Percentiles rank a stretch among this genome's conserved stretches.
Evolutionary conservation across 1,140 invertebrate genomes (phyloP).

Genomic region (Mycetomoellerius zeteki): DNA sequence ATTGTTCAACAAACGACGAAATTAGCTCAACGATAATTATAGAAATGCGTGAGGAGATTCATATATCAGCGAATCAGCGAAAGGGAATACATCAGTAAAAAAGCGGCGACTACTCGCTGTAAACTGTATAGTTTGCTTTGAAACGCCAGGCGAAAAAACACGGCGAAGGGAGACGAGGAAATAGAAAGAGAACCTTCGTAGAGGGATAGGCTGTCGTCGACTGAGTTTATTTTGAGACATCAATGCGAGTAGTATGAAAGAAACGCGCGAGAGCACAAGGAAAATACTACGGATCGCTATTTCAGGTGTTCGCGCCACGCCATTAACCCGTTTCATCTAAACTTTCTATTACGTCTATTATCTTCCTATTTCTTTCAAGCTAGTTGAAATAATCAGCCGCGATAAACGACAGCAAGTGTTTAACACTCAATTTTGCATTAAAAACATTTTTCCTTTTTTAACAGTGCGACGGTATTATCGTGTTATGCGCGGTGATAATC

Average conservation of each 20-base stretch:
- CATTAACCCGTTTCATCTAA: conserved; percentile 37
- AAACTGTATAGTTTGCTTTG: conserved; percentile 59
- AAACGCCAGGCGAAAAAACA: conserved; percentile 43
- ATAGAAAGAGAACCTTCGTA: conserved; percentile 29
- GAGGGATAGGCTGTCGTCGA: conserved; percentile 32
- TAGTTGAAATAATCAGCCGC: neutral
- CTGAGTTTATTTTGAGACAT: conserved; percentile 59
- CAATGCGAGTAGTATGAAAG: conserved; percentile 53
- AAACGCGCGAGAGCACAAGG: conserved; percentile 46
- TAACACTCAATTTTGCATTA: neutral
- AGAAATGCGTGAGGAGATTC: conserved; percentile 11
- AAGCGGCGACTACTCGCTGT: conserved; percentile 35
- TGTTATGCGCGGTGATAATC: neutral
- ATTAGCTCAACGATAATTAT: conserved; percentile 60
- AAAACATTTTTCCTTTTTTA: neutral
- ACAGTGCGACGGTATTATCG: neutral
- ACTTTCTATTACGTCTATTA: conserved; percentile 19
- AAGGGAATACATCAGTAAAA: conserved; percentile 39
- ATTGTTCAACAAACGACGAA: conserved; percentile 34
- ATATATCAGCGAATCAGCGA: conserved; percentile 8
- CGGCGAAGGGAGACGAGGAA: conserved; percentile 37
- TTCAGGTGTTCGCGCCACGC: conserved; percentile 32
- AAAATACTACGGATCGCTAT: conserved; percentile 49
- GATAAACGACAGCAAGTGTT: neutral
- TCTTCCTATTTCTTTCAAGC: neutral